Percentiles rank a stretch among this genome's conserved stretches.
These are phyloP conservation scores for Chouioia cunea DNA, from an alignment of 2,888 invertebrate genomes.

Conservation along the genomic window DNA sequence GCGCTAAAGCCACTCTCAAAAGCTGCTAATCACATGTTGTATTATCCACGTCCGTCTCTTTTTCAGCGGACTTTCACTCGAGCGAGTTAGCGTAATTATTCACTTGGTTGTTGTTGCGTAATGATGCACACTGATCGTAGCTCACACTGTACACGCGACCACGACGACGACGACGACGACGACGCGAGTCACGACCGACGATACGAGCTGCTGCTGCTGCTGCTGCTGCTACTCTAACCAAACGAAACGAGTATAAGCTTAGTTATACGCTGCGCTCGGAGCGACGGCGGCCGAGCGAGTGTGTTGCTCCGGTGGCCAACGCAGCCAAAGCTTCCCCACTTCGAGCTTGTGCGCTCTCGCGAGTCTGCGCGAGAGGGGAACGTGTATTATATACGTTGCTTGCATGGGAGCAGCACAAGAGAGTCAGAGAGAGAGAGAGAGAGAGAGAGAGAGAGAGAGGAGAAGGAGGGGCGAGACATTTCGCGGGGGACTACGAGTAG, in stretches of 20 bases:
- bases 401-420: conserved; percentile 12
- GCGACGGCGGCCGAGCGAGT: conserved; percentile 67
- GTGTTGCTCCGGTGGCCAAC: conserved; percentile 55
- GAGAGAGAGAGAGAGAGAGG: conserved; percentile 46
- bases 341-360: conserved; percentile 15
- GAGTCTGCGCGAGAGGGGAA: too few relatives aligned
- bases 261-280: conserved; percentile 58
- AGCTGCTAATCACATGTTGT: too few relatives aligned
- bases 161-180: conserved; percentile 4
- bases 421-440: too few relatives aligned
- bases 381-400: too few relatives aligned
- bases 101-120: too few relatives aligned
- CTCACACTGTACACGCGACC: neutral
- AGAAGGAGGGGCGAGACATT: conserved; percentile 29
- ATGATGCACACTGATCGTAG: too few relatives aligned
- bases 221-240: neutral
- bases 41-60: too few relatives aligned
- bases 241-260: conserved; percentile 9
- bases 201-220: neutral
- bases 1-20: too few relatives aligned
- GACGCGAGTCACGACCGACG: neutral
- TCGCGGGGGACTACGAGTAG: conserved; percentile 42
- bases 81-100: too few relatives aligned
- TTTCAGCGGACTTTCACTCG: too few relatives aligned
- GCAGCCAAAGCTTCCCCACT: conserved; percentile 57